Percentiles rank a stretch among this genome's conserved stretches.
These are phyloP conservation scores for Cotesia glomerata DNA, from an alignment of 1,140 invertebrate species.

Conservation along the genomic window DNA sequence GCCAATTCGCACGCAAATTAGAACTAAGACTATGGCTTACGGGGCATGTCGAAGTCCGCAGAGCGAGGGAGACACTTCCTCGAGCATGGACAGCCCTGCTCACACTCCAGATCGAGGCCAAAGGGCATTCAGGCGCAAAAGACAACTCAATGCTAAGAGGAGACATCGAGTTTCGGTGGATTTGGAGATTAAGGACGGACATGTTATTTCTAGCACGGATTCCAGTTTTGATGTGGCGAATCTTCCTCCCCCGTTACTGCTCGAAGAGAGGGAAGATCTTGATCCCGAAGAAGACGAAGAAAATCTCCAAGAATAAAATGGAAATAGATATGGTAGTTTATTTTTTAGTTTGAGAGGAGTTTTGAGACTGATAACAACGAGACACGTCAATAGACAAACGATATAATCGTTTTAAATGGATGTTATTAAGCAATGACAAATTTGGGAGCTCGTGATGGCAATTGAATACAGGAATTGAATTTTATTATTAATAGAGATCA, in stretches of 20 bases:
- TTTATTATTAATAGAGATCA: too few relatives aligned
- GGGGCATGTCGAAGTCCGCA: slow-evolving; percentile 55
- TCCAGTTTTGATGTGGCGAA: slow-evolving; percentile 73
- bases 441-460: slow-evolving; percentile 3
- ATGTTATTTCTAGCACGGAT: slow-evolving; percentile 65
- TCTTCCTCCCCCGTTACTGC: slow-evolving; percentile 70
- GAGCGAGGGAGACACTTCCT: slow-evolving; percentile 61
- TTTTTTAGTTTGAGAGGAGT: slow-evolving; percentile 14
- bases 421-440: not conserved
- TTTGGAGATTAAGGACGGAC: slow-evolving; percentile 59
- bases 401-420: not conserved
- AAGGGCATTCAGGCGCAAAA: slow-evolving; percentile 54
- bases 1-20: slow-evolving; percentile 56
- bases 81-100: slow-evolving; percentile 60
- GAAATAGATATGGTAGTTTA: slow-evolving; percentile 41
- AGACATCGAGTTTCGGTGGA: slow-evolving; percentile 58
- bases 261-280: slow-evolving; percentile 54
- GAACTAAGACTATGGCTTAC: slow-evolving; percentile 59
- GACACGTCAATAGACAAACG: slow-evolving; percentile 11
- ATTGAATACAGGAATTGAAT: slow-evolving; percentile 36
- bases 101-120: slow-evolving; percentile 58
- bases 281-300: slow-evolving; percentile 64
- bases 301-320: slow-evolving; percentile 38
- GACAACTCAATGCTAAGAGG: slow-evolving; percentile 53
- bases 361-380: slow-evolving; percentile 34